Evolutionary conservation across 2,113 vertebrate genomes (phyloP).

Genomic region (Physeter macrocephalus): DNA sequence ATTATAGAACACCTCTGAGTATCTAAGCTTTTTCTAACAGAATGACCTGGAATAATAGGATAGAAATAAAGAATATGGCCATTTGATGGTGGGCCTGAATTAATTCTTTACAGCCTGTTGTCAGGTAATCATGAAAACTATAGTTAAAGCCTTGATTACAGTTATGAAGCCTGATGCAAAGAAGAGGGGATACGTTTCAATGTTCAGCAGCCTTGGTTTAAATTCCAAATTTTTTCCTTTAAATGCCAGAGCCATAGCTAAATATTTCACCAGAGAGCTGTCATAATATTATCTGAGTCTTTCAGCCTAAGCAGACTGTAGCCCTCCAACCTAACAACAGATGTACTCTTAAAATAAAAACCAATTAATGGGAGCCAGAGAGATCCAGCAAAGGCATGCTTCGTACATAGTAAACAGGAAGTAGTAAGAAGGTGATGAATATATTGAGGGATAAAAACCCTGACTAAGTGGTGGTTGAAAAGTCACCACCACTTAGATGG

Average conservation of each 20-base stretch:
- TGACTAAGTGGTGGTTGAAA: not conserved
- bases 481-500: not conserved
- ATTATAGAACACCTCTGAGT: slow-evolving; percentile 86
- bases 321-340: not conserved
- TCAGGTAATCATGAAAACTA: slow-evolving; percentile 65
- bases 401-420: not conserved
- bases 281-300: not conserved
- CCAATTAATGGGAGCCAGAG: slow-evolving; percentile 11
- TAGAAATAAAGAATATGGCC: slow-evolving; percentile 72
- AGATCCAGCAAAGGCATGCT: not conserved
- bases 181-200: slow-evolving; percentile 32
- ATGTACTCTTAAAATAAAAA: not conserved
- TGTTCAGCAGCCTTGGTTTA: not conserved
- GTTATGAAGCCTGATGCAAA: slow-evolving; percentile 25
- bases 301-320: not conserved
- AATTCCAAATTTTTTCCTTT: slow-evolving; percentile 35
- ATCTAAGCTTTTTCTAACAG: slow-evolving; percentile 84
- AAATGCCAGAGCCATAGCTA: slow-evolving; percentile 32
- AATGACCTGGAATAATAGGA: slow-evolving; percentile 85
- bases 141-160: slow-evolving; percentile 35
- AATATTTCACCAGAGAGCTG: slow-evolving; percentile 56
- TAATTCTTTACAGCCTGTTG: slow-evolving; percentile 71
- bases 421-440: not conserved
- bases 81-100: slow-evolving; percentile 58
- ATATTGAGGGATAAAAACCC: not conserved